Base-by-base conservation (phyloP, 2,888 invertebrate genomes). In the Lithophane ornitopus region DNA sequence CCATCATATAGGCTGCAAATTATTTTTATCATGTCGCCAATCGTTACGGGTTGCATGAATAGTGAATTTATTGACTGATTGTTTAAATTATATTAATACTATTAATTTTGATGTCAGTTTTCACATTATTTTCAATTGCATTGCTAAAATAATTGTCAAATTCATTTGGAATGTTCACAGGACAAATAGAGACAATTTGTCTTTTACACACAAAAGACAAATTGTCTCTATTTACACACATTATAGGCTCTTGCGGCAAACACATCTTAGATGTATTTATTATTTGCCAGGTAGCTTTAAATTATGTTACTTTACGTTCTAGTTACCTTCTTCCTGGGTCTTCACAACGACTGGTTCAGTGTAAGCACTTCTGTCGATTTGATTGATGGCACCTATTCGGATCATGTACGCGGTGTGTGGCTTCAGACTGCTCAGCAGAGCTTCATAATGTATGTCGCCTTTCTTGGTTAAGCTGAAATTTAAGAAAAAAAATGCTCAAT, bases 381-480 rank as follows among this genome's bases (percentile, higher is more conserved):
- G 98, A 93, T 99, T 99, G 88, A 98, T 97, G 56, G 98, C 98
- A 77, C 98, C 97, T 90, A 99, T 97, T 61, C 98, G 97, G 82
- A 99, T 97, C 92, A 98, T 97, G 93, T 99, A 99, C 22, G 98
- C 97, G 2, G 98, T 98, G 70, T 98, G 98, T 0, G 99, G 98
- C 85, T 97, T 97, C 70, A 99, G 94, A 39, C 97, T 93, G 70
- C 93, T 94, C 22, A 97, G 90, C 4, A 96, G 79, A 0, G 96
- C 96, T 78, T 97, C 97, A 87, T 96, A 97, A 86, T 97, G 96
- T 44, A 94, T 93, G 70, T 95, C 95, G 0, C 95, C 96, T 89
- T 96, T 96, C 83, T 95, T 95, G 2, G 94, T 95, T 12, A 95
- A 81, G 8, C 96, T 96, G 88, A 4, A 85, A 89, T 78, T 3